Percentiles rank a stretch among this genome's conserved stretches.
These are phyloP conservation scores for Crocuta crocuta DNA, from an alignment of 2,113 vertebrate genomes.

Conservation along the genomic window DNA sequence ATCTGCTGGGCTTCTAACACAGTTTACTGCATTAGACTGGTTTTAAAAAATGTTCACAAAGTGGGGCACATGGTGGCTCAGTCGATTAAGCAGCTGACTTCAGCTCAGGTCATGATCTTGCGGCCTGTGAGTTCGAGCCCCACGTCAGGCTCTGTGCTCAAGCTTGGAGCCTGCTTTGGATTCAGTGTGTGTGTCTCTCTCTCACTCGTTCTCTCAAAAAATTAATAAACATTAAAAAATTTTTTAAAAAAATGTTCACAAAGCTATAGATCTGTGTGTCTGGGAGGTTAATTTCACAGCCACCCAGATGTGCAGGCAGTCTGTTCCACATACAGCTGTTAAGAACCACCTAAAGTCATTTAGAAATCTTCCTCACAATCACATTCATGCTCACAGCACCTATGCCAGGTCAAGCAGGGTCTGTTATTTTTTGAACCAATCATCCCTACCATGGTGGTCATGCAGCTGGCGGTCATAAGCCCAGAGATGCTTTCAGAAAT, in stretches of 20 bases:
- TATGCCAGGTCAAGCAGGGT: neutral
- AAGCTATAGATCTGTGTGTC: neutral
- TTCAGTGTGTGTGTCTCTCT: no score
- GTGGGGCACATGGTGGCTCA: no score
- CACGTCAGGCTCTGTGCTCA: no score
- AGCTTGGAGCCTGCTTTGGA: no score
- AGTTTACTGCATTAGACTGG: neutral
- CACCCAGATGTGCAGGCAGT: neutral
- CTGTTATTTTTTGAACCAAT: neutral
- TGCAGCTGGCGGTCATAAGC: neutral
- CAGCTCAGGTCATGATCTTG: no score
- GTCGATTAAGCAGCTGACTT: no score
- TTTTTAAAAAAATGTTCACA: neutral
- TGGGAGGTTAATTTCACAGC: neutral
- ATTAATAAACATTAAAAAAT: neutral
- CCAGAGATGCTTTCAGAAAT: no score
- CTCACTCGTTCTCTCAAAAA: no score
- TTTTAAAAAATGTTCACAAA: neutral
- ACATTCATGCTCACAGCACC: fast-evolving
- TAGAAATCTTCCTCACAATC: neutral
- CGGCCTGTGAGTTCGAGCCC: no score
- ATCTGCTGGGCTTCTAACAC: neutral
- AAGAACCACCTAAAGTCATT: neutral
- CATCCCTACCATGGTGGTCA: neutral
- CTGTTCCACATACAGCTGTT: neutral